Base-by-base conservation (phyloP, 2,888 invertebrate genomes). In the Phytoseiulus persimilis region DNA sequence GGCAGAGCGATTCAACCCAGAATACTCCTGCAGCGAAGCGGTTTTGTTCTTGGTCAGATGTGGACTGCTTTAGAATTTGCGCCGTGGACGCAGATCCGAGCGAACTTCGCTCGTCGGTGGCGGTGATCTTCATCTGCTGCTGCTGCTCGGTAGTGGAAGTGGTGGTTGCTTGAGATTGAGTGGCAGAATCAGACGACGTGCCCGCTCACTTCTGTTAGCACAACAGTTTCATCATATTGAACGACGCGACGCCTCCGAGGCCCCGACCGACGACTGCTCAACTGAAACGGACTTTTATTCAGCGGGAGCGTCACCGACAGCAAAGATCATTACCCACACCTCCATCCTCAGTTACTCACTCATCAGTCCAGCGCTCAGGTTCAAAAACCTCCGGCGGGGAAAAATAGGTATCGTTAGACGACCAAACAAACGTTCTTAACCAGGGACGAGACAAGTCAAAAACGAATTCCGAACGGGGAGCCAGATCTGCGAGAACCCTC, bases 181-280 rank as follows among this genome's bases (percentile, higher is more conserved):
- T 65, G 65, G 39, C 5, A 2, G 23, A 65, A 65, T 65, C 65
- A 28, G 65, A 65, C 65, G 28, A 65, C 65, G 65, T 18, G 65
- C 65, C 65, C 65, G 18, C 2, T 65, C 65, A 65, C 65, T 65
- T 65, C 65, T 65, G 65, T 65, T 65, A 65, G 65, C 65, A 65
- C 65, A 65, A 65, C 65, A 65, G 65, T 65, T 65, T 65, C 65
- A 28, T 65, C 65, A 65, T 65, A 65, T 65, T 18, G 65, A 65
- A 65, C 65, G 65, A 65, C 65, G 65, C 65, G 65, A 65, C 65
- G 65, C 65, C 65, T 65, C 65, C 65, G 65, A 65, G 65, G 65
- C 65, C 65, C 65, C 65, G 18, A 28, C 65, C 65, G 18, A 28
- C 65, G 65, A 65, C 65, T 28, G 65, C 65, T 65, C 65, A 65